These are phyloP conservation scores for Arenicola marina DNA, from an alignment of 2,888 invertebrate species.

Conservation along the genomic window DNA sequence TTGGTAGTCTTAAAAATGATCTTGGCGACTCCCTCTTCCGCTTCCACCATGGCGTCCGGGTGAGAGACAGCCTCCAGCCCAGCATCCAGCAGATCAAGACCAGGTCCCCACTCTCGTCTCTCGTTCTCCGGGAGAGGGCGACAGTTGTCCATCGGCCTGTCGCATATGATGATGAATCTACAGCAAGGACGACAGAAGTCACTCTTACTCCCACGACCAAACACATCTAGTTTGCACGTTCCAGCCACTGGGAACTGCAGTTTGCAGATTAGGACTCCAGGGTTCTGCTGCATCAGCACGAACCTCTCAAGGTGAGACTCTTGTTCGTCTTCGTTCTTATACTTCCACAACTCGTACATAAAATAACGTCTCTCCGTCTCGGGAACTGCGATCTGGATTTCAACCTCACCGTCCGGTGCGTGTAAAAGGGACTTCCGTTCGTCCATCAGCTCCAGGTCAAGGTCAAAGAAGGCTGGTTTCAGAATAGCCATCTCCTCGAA, in stretches of 20 bases:
- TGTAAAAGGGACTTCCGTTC: conserved; percentile 11
- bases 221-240: conserved; percentile 20
- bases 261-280: neutral
- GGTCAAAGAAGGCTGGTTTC: conserved; percentile 9
- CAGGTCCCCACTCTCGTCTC: conserved; percentile 13
- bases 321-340: neutral
- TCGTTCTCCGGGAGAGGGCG: conserved; percentile 4
- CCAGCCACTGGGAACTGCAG: conserved; percentile 19
- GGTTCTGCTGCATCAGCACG: conserved; percentile 9
- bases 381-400: conserved; percentile 14
- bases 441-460: conserved; percentile 10
- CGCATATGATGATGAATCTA: neutral
- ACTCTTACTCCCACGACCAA: conserved; percentile 7
- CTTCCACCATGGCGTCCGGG: conserved; percentile 2
- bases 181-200: too few species aligned
- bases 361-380: neutral
- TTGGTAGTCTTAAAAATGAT: conserved; percentile 4
- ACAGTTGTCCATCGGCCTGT: neutral
- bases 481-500: conserved; percentile 18
- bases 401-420: conserved; percentile 12
- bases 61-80: conserved; percentile 3
- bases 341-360: conserved; percentile 15
- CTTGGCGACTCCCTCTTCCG: conserved; percentile 5
- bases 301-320: conserved; percentile 9
- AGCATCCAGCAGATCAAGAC: neutral